phyloP scores from a whole-genome alignment of 2,113 vertebrate genomes.

The Oncorhynchus kisutch region DNA sequence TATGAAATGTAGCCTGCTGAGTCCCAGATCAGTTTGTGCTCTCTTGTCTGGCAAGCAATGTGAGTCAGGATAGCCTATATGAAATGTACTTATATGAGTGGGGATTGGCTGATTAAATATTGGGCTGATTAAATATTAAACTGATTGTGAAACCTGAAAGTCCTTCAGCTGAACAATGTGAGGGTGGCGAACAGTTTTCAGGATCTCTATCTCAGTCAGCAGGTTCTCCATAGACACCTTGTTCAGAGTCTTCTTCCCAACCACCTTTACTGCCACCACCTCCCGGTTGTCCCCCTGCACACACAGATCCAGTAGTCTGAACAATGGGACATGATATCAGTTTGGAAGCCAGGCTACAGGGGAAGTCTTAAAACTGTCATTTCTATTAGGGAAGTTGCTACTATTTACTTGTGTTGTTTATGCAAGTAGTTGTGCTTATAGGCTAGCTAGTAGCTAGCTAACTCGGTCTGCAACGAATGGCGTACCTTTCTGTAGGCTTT shows the following conservation, averaged over 20 bases:
- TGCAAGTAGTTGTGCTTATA: too few species aligned
- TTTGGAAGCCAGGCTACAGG: too few species aligned
- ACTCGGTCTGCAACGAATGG: not conserved
- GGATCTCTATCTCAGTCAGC: slow-evolving; percentile 93
- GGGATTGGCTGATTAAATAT: not conserved
- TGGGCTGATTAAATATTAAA: not conserved
- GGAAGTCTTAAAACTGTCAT: too few species aligned
- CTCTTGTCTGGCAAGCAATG: not conserved
- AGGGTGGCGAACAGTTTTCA: slow-evolving; percentile 88
- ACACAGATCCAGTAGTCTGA: not conserved
- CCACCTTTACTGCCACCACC: slow-evolving; percentile 94
- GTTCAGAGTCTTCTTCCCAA: slow-evolving; percentile 92
- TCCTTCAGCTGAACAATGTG: slow-evolving; percentile 95
- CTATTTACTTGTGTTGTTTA: too few species aligned
- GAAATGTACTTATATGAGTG: too few species aligned
- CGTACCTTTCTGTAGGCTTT: slow-evolving; percentile 94
- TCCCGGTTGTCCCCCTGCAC: slow-evolving; percentile 84
- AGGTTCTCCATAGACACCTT: slow-evolving; percentile 90
- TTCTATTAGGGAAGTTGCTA: too few species aligned
- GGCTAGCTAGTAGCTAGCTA: too few species aligned
- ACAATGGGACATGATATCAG: too few species aligned
- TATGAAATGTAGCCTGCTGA: too few species aligned
- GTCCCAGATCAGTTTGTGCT: too few species aligned
- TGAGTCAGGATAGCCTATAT: not conserved
- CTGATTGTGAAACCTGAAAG: slow-evolving; percentile 82